Base-by-base conservation (phyloP, 2,113 vertebrate species). In the Symphodus melops region DNA sequence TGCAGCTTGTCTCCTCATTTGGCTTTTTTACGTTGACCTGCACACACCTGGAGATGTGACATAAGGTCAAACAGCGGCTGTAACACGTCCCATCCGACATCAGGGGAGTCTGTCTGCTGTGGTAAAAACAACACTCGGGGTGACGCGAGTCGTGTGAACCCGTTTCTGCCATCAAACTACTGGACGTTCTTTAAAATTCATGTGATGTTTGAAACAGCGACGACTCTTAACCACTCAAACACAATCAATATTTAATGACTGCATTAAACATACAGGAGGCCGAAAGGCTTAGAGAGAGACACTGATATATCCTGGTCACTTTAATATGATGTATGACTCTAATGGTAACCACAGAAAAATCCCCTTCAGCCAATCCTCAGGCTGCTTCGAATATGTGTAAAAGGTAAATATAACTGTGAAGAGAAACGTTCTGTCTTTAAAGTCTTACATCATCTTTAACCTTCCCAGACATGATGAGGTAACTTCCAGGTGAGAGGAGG, bases 241-340 rank as follows among this genome's bases (percentile, higher is more conserved):
- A 12, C 16, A 60, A 67, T 71, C 1, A 6, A 63, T 49, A 8
- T 75, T 71, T 55, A 14, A 71, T 49, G 23, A 58, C 48, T 28
- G 28, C 56, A 75, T 71, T 63, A 75, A 75, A 68, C 44, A 74
- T 58, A 62, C 25, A 74, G 6, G 39, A 72, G 39, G 36, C 1
- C 66, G 44, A 37, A 36, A 53, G 5, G 41, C 51, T 12, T 9
- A 9, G 12, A 51, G 5, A 13, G 51, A 36, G 1, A 28, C 4
- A 57, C 36, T 11, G 0, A 53, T 25, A 28, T n/a, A 54, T 67
- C 23, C 52, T 16, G 54, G 33, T 19, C 37, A 9, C 7, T 44
- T 60, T 39, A 16, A 70, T 46, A 56, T 56, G 33, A 62, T n/a
- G 70, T 36, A 52, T 12, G 23, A 20, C 53, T 41, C 8, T 48